These are phyloP conservation scores for Polymixis flavicincta DNA, from an alignment of 2,888 invertebrate species.

Conservation along the genomic window DNA sequence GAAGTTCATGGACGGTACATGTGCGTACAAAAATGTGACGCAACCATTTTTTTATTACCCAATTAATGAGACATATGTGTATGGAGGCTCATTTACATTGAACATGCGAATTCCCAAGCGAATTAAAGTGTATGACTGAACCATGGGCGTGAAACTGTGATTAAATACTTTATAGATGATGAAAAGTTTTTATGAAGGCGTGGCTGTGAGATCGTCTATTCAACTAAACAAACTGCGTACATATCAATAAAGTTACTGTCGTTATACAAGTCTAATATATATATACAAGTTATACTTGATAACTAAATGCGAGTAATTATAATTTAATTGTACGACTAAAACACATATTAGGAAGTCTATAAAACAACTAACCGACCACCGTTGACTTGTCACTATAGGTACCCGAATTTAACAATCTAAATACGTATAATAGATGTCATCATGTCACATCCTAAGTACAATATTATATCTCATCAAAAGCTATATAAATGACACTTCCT, in stretches of 20 bases:
- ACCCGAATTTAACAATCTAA: slow-evolving; percentile 20
- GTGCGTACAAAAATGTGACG: slow-evolving; percentile 66
- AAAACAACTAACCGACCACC: slow-evolving; percentile 16
- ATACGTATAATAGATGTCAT: slow-evolving; percentile 35
- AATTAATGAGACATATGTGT: slow-evolving; percentile 66
- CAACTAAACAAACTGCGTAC: slow-evolving; percentile 10
- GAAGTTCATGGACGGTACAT: slow-evolving; percentile 87
- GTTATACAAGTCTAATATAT: background rate
- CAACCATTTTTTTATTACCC: slow-evolving; percentile 70
- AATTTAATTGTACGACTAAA: background rate
- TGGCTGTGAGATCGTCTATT: background rate
- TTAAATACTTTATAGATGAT: slow-evolving; percentile 20
- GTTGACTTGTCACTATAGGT: slow-evolving; percentile 23
- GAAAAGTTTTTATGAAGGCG: background rate
- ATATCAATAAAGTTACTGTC: background rate
- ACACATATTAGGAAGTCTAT: background rate
- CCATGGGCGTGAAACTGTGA: slow-evolving; percentile 27
- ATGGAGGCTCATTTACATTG: slow-evolving; percentile 58
- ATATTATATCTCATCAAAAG: slow-evolving; percentile 26
- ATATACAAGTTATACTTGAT: background rate
- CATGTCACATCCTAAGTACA: slow-evolving; percentile 34
- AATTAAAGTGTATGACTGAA: slow-evolving; percentile 41
- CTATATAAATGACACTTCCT: slow-evolving; percentile 64
- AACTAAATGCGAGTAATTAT: slow-evolving; percentile 33
- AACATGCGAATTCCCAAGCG: slow-evolving; percentile 55